Evolutionary conservation across 2,113 vertebrate genomes (phyloP).

Genomic region (Machaerirhynchus nigripectus): DNA sequence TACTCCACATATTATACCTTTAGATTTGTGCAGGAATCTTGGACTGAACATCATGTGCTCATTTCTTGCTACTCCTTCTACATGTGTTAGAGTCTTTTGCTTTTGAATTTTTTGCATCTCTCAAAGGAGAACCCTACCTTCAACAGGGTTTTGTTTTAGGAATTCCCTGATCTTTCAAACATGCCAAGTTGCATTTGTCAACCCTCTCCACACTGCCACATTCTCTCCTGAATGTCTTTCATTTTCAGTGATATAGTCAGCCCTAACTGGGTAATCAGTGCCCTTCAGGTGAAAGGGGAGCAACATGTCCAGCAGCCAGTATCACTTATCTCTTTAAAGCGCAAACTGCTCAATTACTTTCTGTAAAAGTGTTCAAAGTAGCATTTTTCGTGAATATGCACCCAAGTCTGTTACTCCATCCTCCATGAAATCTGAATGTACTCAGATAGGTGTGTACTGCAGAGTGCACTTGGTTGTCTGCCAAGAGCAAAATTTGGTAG

Average conservation of each 20-base stretch:
- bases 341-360: not conserved
- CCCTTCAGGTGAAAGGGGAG: not conserved
- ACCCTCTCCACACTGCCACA: no score
- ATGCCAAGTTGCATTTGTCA: not conserved
- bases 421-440: not conserved
- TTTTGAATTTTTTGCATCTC: not conserved
- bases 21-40: not conserved
- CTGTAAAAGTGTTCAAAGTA: not conserved
- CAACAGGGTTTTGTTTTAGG: not conserved
- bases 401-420: not conserved
- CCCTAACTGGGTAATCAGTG: not conserved
- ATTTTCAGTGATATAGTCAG: not conserved
- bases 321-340: not conserved
- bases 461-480: not conserved
- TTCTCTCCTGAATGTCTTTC: not conserved
- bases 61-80: not conserved
- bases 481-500: fast-evolving
- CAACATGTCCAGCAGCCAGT: not conserved
- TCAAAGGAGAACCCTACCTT: not conserved
- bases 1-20: not conserved
- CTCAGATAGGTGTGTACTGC: not conserved
- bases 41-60: not conserved
- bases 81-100: not conserved
- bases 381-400: not conserved
- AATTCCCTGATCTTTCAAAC: not conserved